These are phyloP conservation scores for Plecotus auritus DNA, from an alignment of 2,113 vertebrate genomes.

Conservation along the genomic window DNA sequence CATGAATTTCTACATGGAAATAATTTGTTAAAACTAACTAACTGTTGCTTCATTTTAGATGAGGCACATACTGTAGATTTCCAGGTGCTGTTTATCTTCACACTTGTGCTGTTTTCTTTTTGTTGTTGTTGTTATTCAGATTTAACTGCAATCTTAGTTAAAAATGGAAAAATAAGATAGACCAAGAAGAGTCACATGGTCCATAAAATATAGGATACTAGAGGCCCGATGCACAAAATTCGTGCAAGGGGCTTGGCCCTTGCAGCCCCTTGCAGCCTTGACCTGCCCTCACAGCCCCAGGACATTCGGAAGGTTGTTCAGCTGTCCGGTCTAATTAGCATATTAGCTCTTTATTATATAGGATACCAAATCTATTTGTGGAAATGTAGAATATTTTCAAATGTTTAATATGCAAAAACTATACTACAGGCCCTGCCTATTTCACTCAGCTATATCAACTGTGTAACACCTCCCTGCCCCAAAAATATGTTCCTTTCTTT, in stretches of 20 bases:
- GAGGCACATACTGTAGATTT: accelerated
- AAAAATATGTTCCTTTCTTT: neutral
- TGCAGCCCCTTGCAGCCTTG: too few relatives aligned
- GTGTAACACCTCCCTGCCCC: too few relatives aligned
- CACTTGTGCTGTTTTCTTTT: neutral
- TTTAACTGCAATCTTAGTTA: neutral
- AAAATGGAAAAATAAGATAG: neutral
- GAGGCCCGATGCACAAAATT: too few relatives aligned
- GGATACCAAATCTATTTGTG: neutral
- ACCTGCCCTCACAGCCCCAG: too few relatives aligned
- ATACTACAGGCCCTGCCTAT: neutral
- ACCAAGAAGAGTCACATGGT: neutral
- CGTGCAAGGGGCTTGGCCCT: too few relatives aligned
- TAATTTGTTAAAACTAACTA: neutral
- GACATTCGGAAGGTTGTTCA: too few relatives aligned
- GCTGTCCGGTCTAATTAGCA: too few relatives aligned
- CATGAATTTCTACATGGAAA: neutral
- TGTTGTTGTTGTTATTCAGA: neutral
- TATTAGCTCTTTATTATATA: too few relatives aligned
- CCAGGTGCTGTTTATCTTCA: neutral
- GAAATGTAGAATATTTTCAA: neutral
- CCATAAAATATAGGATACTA: neutral
- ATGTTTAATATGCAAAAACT: neutral
- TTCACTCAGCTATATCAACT: neutral
- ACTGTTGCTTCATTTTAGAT: neutral